Evolutionary conservation across 2,888 invertebrate genomes (phyloP).

Genomic region (Rapana venosa): DNA sequence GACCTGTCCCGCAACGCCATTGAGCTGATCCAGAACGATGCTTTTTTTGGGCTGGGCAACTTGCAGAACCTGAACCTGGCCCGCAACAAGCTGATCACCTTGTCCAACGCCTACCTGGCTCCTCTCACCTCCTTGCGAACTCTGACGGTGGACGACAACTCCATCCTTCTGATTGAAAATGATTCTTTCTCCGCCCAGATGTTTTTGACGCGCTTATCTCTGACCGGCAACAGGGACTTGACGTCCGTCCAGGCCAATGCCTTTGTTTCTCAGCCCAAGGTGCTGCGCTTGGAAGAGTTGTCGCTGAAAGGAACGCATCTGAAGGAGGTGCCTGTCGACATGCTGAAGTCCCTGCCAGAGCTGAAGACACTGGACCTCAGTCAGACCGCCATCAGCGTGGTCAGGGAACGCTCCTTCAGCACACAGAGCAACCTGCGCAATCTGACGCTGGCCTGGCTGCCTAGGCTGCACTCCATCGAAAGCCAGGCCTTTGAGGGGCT

Average conservation of each 20-base stretch:
- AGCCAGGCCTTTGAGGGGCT: constrained; percentile 36
- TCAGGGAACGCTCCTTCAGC: constrained; percentile 29
- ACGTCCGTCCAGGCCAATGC: neutral
- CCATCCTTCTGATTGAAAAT: constrained; percentile 1
- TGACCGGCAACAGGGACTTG: constrained; percentile 30
- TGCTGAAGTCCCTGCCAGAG: constrained; percentile 16
- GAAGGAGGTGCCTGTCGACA: constrained; percentile 27
- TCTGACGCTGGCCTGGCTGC: constrained; percentile 28
- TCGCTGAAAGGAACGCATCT: constrained; percentile 37
- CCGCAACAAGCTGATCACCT: constrained; percentile 26
- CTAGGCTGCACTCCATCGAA: constrained; percentile 24
- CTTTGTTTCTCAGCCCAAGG: neutral
- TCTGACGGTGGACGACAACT: constrained; percentile 37
- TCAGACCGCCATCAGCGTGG: constrained; percentile 33
- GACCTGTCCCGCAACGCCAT: constrained; percentile 44
- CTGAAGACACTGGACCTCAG: constrained; percentile 44
- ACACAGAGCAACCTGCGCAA: constrained; percentile 9
- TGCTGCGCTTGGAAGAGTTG: constrained; percentile 23
- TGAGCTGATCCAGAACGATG: constrained; percentile 13
- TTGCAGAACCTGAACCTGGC: constrained; percentile 39
- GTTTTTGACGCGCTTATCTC: constrained; percentile 17
- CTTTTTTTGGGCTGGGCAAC: constrained; percentile 33
- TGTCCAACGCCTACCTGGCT: neutral
- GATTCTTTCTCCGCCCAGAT: constrained; percentile 26
- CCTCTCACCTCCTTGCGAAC: constrained; percentile 19